Base-by-base conservation (phyloP, 1,140 invertebrate genomes). In the Phenacoccus solenopsis region DNA sequence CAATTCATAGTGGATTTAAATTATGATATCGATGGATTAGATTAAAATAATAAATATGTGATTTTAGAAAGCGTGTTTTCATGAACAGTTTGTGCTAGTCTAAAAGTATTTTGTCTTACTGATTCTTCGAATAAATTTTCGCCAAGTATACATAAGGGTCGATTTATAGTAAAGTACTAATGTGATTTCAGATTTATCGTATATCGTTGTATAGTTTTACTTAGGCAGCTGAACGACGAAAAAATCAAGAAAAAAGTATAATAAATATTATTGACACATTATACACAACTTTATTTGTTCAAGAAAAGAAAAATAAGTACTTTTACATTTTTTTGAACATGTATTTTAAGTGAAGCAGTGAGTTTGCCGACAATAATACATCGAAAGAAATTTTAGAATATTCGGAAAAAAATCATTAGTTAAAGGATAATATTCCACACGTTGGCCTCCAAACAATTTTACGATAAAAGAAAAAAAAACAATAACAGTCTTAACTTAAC, bases 1-100 rank as follows among this genome's bases (percentile, higher is more conserved):
- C 93, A 28, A 96, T 98, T 77, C 95, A 98, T 81, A 94, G 91
- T 24, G 96, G 93, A 38, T 96, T 94, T 77, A 98, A 98, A 81
- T 77, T 88, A 69, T 88, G 38, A 49, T n/a, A n/a, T n/a, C n/a
- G n/a, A n/a, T n/a, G n/a, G n/a, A n/a, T n/a, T n/a, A n/a, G n/a
- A n/a, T n/a, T n/a, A n/a, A n/a, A n/a, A n/a, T n/a, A n/a, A n/a
- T n/a, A n/a, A n/a, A n/a, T n/a, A n/a, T n/a, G n/a, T n/a, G n/a
- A n/a, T n/a, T n/a, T n/a, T n/a, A n/a, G n/a, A n/a, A n/a, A n/a
- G n/a, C n/a, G n/a, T n/a, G n/a, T n/a, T n/a, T n/a, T n/a, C n/a
- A n/a, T n/a, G n/a, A n/a, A n/a, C n/a, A n/a, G n/a, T n/a, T n/a
- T n/a, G n/a, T n/a, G n/a, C n/a, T n/a, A n/a, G n/a, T n/a, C n/a